A percentile compares a stretch with the other conserved stretches of the same genome.
Conservation (phyloP, 2,113 vertebrate genomes). For the Corydoras sp. region DNA sequence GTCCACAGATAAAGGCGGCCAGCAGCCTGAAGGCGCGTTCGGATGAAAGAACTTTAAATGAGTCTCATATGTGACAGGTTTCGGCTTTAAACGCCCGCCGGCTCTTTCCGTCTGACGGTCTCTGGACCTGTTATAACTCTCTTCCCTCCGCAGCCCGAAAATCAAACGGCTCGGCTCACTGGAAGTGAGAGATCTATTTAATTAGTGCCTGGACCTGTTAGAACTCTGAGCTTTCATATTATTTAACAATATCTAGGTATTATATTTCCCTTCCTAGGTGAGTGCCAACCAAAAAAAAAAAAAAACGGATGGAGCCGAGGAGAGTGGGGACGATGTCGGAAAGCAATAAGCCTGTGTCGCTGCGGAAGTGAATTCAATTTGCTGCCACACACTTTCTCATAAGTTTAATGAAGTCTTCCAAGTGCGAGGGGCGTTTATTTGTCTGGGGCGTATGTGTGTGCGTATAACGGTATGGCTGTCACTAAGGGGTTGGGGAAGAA, state of each 20-base stretch:
- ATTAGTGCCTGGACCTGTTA: constrained; percentile 57
- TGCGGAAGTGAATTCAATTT: constrained; percentile 55
- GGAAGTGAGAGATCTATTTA: constrained; percentile 53
- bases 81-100: constrained; percentile 7
- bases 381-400: constrained; percentile 55
- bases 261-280: constrained; percentile 57
- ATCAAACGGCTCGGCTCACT: constrained; percentile 42
- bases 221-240: constrained; percentile 62
- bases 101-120: constrained; percentile 1
- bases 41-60: constrained; percentile 17
- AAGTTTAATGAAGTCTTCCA: constrained; percentile 60
- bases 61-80: constrained; percentile 8
- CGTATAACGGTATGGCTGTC: no score
- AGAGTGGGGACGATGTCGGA: constrained; percentile 49
- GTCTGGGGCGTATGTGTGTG: background rate
- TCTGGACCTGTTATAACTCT: constrained; percentile 7
- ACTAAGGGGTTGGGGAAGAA: no score
- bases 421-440: constrained; percentile 23
- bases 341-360: constrained; percentile 56
- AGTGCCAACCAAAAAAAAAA: constrained; percentile 45
- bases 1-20: no score
- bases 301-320: constrained; percentile 6
- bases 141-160: constrained; percentile 26
- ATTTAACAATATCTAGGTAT: constrained; percentile 55
- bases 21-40: background rate